These are phyloP conservation scores for Toxotes lorentzi DNA, from an alignment of 2,797 vertebrate species.

Conservation along the genomic window DNA sequence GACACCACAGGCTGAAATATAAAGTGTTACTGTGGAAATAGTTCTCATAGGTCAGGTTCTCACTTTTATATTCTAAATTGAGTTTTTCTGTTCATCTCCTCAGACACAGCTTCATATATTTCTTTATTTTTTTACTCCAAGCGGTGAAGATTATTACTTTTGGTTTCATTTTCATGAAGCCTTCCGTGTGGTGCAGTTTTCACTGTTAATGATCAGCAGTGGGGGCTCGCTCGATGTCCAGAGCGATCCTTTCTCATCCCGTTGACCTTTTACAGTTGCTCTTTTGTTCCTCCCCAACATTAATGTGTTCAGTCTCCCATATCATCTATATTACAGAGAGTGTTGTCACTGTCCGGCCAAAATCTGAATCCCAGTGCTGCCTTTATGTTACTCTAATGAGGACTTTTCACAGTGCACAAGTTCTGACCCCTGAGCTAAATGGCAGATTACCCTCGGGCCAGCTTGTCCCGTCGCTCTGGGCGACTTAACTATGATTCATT, in stretches of 20 bases:
- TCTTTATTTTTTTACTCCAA: not conserved
- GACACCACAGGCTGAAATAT: too few relatives aligned
- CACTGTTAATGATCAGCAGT: not conserved
- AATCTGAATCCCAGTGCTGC: slow-evolving; percentile 16
- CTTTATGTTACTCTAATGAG: slow-evolving; percentile 34
- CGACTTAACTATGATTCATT: slow-evolving; percentile 15
- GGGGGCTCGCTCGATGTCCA: slow-evolving; percentile 6
- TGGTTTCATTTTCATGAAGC: not conserved
- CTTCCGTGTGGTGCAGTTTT: not conserved
- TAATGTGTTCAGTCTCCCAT: not conserved
- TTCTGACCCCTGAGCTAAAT: slow-evolving; percentile 22
- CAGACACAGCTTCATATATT: not conserved
- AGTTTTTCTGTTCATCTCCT: not conserved
- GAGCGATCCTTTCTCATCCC: not conserved
- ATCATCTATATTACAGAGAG: slow-evolving; percentile 4
- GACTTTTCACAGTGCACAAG: slow-evolving; percentile 7
- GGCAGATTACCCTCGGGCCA: slow-evolving; percentile 1
- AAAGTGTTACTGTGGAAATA: not conserved
- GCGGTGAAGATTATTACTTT: not conserved
- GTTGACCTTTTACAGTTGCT: slow-evolving; percentile 19
- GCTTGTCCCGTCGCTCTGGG: not conserved
- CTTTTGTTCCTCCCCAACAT: not conserved
- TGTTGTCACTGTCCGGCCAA: slow-evolving; percentile 3
- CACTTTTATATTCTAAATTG: not conserved
- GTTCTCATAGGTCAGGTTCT: not conserved